Conservation (phyloP, 1,140 invertebrate species). For the Antheraea pernyi region DNA sequence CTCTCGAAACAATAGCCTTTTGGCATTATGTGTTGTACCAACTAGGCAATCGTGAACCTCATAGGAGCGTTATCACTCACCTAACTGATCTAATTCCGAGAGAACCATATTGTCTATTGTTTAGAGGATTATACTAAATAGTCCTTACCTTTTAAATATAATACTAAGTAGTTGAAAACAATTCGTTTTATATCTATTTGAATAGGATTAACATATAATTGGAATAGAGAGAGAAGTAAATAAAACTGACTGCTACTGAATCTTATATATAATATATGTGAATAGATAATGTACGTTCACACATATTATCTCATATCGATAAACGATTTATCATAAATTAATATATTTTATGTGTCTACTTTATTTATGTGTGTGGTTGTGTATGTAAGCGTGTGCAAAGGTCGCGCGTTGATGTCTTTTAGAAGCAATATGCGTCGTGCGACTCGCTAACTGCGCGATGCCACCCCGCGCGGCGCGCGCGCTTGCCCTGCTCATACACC, state of each 20-base stretch:
- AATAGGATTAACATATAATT: neutral
- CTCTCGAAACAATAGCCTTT: neutral
- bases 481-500: neutral
- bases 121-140: neutral
- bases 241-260: neutral
- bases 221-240: neutral
- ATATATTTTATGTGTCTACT: neutral
- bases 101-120: neutral
- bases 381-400: neutral
- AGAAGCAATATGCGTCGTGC: conserved; percentile 1
- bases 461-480: too few relatives aligned
- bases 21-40: neutral
- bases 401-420: conserved; percentile 26
- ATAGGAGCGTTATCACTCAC: neutral
- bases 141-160: neutral
- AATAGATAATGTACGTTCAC: neutral
- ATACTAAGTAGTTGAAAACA: neutral
- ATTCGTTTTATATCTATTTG: neutral
- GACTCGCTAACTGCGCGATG: neutral
- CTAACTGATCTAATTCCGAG: neutral
- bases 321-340: neutral
- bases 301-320: neutral
- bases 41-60: neutral
- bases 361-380: neutral
- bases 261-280: neutral